Evolutionary conservation across 1,140 invertebrate species (phyloP), one percentile per base, ranked within the genome.

Genomic region (Dendrolimus kikuchii): DNA sequence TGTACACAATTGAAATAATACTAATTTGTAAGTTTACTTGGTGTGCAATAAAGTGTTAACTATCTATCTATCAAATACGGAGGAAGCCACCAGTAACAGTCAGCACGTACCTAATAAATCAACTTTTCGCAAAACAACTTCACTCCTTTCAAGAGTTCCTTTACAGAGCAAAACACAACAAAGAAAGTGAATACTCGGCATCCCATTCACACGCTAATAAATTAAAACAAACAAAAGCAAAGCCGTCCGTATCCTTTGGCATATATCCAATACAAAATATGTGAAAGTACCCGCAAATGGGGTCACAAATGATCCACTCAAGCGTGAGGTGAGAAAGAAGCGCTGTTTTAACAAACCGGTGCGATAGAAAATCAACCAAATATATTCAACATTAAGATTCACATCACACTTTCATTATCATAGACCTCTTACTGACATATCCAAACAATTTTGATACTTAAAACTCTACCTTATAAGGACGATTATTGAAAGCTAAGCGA

Each of bases 231-330:
- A 39, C 49, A 50, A 50, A 40, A 39, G 8, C 38, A n/a, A 38
- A 8, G 4, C 39, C 5, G 8, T 38, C 53, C 46, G 50, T 67
- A 72, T 67, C 67, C 68, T 62, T 65, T 81, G 78, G 76, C 78
- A 71, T 45, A 51, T 43, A 63, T 72, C 78, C 74, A 78, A 65
- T 50, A 51, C 50, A 53, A 62, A n/a, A 59, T 55, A 67, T 71
- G 62, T 71, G 66, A 76, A 68, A 76, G 66, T 69, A 66, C 59
- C 70, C 68, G 70, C 71, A 71, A 66, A 64, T 68, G 65, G 61
- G 55, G 72, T 70, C 64, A 67, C 73, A 81, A 81, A 77, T 78
- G 76, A 77, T 75, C 72, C 77, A 81, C 77, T 81, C 69, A 79
- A 74, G 67, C 58, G 55, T 49, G 70, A 73, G 72, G 59, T 63